Conservation (phyloP, 1,140 invertebrate genomes). For the Fopius arisanus region DNA sequence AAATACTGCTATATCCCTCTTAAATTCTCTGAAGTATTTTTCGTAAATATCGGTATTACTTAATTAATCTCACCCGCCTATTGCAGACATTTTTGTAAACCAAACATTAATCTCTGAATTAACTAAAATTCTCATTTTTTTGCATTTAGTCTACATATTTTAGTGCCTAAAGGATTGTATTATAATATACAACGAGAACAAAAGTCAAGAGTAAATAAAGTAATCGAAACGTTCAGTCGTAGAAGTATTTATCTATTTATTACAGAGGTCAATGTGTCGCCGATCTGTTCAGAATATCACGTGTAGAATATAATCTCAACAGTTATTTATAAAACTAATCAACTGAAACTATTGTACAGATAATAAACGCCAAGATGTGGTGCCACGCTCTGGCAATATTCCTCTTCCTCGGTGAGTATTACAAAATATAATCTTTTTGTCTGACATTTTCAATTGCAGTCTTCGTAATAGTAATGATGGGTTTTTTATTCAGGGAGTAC, state of each 20-base stretch:
- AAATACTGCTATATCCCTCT: too few relatives aligned
- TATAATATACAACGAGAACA: too few relatives aligned
- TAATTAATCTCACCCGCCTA: too few relatives aligned
- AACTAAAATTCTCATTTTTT: too few relatives aligned
- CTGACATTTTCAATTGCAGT: neutral
- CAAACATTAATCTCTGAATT: too few relatives aligned
- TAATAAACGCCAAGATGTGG: neutral
- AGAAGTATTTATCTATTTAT: neutral
- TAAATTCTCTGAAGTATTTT: too few relatives aligned
- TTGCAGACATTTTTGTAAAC: too few relatives aligned
- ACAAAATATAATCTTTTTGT: neutral
- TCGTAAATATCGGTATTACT: too few relatives aligned
- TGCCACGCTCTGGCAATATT: neutral
- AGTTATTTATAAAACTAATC: neutral
- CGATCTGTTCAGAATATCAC: neutral
- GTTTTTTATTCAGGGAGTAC: neutral
- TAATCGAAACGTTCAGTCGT: too few relatives aligned
- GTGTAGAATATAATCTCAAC: neutral
- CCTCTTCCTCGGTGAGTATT: neutral
- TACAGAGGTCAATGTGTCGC: neutral
- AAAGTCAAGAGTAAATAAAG: too few relatives aligned
- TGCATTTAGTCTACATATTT: too few relatives aligned
- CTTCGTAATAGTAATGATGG: neutral
- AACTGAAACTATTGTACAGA: neutral
- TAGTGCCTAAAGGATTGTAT: too few relatives aligned